phyloP scores from a whole-genome alignment of 2,888 invertebrate genomes.

The Strigamia maritima region DNA sequence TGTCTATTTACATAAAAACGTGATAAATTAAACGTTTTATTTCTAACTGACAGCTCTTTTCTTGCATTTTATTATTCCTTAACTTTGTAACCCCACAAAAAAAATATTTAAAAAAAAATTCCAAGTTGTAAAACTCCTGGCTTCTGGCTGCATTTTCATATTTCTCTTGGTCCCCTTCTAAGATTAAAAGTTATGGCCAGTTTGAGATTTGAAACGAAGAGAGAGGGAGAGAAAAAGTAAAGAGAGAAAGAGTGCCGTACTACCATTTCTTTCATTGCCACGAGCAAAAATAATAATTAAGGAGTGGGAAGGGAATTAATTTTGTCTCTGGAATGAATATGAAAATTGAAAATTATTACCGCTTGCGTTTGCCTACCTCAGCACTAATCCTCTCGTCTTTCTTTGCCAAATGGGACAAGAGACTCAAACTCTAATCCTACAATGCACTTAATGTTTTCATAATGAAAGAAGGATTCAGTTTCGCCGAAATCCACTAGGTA shows the following conservation, averaged over 20 bases:
- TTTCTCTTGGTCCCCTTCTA: slow-evolving; percentile 17
- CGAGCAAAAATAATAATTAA: slow-evolving; percentile 31
- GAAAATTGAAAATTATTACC: slow-evolving; percentile 34
- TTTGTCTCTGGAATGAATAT: slow-evolving; percentile 26
- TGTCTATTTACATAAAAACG: no score
- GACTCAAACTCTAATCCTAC: slow-evolving; percentile 31
- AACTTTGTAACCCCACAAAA: background rate
- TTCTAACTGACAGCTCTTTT: background rate
- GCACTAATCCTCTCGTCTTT: slow-evolving; percentile 28
- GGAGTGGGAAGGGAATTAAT: slow-evolving; percentile 30
- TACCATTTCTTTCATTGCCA: slow-evolving; percentile 21
- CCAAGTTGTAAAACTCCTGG: slow-evolving; percentile 1
- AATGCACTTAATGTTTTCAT: slow-evolving; percentile 34
- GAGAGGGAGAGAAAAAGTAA: background rate
- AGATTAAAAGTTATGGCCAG: slow-evolving; percentile 32
- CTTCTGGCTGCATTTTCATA: slow-evolving; percentile 19
- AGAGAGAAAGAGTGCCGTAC: background rate
- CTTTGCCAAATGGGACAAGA: slow-evolving; percentile 32
- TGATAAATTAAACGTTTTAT: no score
- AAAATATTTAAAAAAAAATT: background rate
- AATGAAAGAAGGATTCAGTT: slow-evolving; percentile 16
- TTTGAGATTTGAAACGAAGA: slow-evolving; percentile 22
- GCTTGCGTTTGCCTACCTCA: slow-evolving; percentile 30
- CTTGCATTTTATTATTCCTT: background rate
- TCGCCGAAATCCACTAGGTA: background rate